These are phyloP conservation scores for Agrilus biguttatus DNA, from an alignment of 2,888 invertebrate species.

Conservation along the genomic window DNA sequence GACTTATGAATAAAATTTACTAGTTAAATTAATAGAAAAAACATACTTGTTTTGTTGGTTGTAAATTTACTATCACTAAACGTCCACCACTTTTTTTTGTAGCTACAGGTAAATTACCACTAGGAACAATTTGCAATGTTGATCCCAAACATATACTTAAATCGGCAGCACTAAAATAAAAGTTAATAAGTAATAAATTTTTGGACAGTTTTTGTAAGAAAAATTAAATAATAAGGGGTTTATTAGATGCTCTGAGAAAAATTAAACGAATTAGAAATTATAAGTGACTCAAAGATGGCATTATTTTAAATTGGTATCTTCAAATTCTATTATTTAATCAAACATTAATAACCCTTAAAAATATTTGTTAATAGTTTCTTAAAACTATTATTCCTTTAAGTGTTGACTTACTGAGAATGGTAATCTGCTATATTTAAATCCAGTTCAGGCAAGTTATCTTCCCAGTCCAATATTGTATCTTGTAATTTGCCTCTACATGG, in stretches of 20 bases:
- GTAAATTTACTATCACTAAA: slow-evolving; percentile 88
- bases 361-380: too few species aligned
- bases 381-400: too few species aligned
- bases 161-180: slow-evolving; percentile 67
- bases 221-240: not conserved
- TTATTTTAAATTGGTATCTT: too few species aligned
- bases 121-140: slow-evolving; percentile 95
- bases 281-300: too few species aligned
- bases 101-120: slow-evolving; percentile 82
- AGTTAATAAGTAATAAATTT: slow-evolving; percentile 7
- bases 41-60: slow-evolving; percentile 92
- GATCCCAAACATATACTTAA: slow-evolving; percentile 90
- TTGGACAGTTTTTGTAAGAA: not conserved
- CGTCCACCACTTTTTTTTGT: slow-evolving; percentile 76
- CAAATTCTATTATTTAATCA: not conserved
- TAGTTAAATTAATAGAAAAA: not conserved
- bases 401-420: slow-evolving; percentile 57
- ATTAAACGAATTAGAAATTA: too few species aligned
- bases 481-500: slow-evolving; percentile 75
- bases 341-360: too few species aligned
- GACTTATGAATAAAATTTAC: not conserved
- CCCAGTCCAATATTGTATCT: slow-evolving; percentile 96
- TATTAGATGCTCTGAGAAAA: too few species aligned
- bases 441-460: slow-evolving; percentile 77
- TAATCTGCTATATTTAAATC: slow-evolving; percentile 73